Base-by-base conservation (phyloP, 53 echinoderm and acorn worm genomes). In the Zoroaster sp. region DNA sequence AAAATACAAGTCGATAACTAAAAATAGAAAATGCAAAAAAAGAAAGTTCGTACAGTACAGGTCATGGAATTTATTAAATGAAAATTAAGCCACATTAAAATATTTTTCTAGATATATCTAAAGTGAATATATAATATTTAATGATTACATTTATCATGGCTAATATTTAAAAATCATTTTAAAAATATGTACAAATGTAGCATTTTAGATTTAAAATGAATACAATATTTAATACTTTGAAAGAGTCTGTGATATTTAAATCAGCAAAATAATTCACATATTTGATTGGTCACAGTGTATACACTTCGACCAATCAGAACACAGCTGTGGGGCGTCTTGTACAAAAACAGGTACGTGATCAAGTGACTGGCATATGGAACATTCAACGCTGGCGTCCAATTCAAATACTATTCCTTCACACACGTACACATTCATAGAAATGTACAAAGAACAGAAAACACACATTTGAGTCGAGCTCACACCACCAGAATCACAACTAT, bases 331-430 rank as follows among this genome's bases (percentile, higher is more conserved):
- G 85, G 85, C 85, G 85, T 70, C 69, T 33, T 14, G 15, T 5
- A 25, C 13, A 14, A 36, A n/a, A 36, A 40, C 70, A 40, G n/a
- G n/a, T n/a, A n/a, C n/a, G n/a, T n/a, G n/a, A 40, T 40, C 41
- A 40, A 20, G 59, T 71, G 85, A 69, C 49, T 38, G 67, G 7
- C 75, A 73, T 42, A 23, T 78, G 78, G 5, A 78, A 35, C 34
- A 78, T 9, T 53, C 55, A 40, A 79, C 59, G 39, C 23, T 70
- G 85, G 85, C 85, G 85, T 85, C 33, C 36, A 51, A 47, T 85
- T 85, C 85, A 85, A 85, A 85, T 69, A 28, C 23, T 25, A 28
- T 59, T 28, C n/a, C 7, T 28, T 28, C 55, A 53, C 21, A 21
- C 53, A n/a, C n/a, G 53, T 21, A 15, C 55, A 8, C 63, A 59